Evolutionary conservation across 2,113 vertebrate species (phyloP), one percentile per base, ranked within the genome.

Genomic region (Megaceryle torquata): DNA sequence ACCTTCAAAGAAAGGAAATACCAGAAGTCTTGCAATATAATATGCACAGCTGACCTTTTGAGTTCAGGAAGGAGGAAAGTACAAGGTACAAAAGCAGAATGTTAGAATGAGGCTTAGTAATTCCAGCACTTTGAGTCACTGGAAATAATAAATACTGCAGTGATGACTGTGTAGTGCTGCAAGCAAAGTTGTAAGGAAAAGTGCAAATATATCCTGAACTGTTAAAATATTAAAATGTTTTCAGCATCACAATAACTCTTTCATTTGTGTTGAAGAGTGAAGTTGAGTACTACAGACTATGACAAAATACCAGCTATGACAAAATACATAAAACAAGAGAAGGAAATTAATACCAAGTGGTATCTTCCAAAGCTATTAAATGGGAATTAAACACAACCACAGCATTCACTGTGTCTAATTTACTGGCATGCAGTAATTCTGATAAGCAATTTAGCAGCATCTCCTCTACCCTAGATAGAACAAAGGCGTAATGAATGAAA

Each of bases 1-100:
- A 54, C 15, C n/a, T 92, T 91, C 87, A 84, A 90, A 93, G 76
- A 56, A 90, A 81, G 67, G 82, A 89, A 92, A 86, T 67, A 56
- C 15, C 70, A 69, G 44, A 89, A 91, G 10, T 22, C 41, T 72
- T 78, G 76, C 75, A 75, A 64, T 82, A 35, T 60, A 76, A 79
- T 70, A 84, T 60, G 39, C 70, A 46, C 33, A 70, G 78, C 53
- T 94, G 88, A 83, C 60, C 82, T 96, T 96, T 81, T n/a, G 78
- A 83, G 82, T 89, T 89, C 46, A 70, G 69, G 87, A 91, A 65
- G 51, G 37, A 89, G 64, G 35, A 72, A 87, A 78, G 46, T 65
- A 57, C n/a, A 28, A 79, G 37, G 22, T 41, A 74, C 12, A 67
- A 46, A 86, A 90, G 41, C 5, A 7, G 68, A 75, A 83, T 29